Percentiles rank a stretch among this genome's conserved stretches.
Conservation (phyloP, 2,113 vertebrate species). For the Azemiops feae region DNA sequence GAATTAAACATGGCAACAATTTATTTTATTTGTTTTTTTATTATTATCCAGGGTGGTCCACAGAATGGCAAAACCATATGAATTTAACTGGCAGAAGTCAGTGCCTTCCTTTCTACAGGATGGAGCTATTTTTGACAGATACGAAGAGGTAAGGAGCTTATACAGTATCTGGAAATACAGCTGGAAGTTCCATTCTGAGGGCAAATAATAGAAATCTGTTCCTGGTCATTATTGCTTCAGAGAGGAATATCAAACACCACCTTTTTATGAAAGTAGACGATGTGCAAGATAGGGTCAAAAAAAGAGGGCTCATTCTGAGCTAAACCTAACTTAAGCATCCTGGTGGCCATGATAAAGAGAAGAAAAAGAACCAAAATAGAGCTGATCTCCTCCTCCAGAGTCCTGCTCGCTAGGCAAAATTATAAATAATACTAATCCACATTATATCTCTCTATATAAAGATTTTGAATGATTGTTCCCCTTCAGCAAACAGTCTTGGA, state of each 20-base stretch:
- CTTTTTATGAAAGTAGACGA: background rate
- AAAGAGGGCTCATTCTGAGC: background rate
- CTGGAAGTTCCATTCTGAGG: background rate
- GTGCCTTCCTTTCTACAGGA: slow-evolving; percentile 93
- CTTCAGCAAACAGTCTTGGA: background rate
- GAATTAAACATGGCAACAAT: slow-evolving; percentile 19
- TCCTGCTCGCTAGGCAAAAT: background rate
- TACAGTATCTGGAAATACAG: background rate
- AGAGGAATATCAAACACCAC: background rate
- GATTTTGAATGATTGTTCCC: background rate
- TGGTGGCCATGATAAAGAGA: background rate
- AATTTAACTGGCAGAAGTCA: slow-evolving; percentile 98
- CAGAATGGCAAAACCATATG: slow-evolving; percentile 97
- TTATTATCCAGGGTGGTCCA: slow-evolving; percentile 76
- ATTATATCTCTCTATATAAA: background rate
- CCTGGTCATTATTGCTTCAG: background rate
- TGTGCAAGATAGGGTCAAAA: background rate
- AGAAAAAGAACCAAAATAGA: background rate
- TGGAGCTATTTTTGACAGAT: slow-evolving; percentile 91
- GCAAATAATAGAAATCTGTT: background rate
- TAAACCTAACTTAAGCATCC: background rate
- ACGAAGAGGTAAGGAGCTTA: slow-evolving; percentile 87
- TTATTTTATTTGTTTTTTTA: slow-evolving; percentile 39
- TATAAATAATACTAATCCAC: background rate
- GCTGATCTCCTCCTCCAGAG: background rate